phyloP scores from a whole-genome alignment of 2,888 invertebrate genomes.

The Spodoptera exigua region DNA sequence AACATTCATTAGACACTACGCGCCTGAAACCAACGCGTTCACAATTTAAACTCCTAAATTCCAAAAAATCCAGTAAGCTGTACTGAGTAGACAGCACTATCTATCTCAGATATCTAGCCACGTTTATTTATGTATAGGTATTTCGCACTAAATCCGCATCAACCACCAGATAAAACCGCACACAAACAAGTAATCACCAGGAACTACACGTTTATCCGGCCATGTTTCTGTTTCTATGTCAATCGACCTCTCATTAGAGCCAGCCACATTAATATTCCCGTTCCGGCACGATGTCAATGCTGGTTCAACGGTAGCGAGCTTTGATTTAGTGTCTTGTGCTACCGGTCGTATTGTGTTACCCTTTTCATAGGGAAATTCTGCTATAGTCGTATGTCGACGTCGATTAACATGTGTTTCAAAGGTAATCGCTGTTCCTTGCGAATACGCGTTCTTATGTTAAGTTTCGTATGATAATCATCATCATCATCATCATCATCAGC shows the following conservation, averaged over 20 bases:
- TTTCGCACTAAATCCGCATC: neutral
- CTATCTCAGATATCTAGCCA: no score
- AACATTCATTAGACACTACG: no score
- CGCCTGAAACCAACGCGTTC: no score
- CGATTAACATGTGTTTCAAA: no score
- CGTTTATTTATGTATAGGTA: no score
- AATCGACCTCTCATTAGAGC: constrained; percentile 62
- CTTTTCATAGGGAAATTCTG: constrained; percentile 13
- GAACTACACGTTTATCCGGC: constrained; percentile 29
- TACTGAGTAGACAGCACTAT: no score
- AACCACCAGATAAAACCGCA: neutral
- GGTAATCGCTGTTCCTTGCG: no score
- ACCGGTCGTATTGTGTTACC: constrained; percentile 44
- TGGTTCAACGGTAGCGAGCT: constrained; percentile 53
- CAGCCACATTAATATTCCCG: constrained; percentile 64
- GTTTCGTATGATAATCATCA: no score
- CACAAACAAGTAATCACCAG: constrained; percentile 17
- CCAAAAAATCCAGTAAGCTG: no score
- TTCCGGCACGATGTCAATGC: constrained; percentile 58
- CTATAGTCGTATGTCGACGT: neutral
- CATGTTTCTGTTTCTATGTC: constrained; percentile 58
- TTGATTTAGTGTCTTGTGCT: constrained; percentile 66
- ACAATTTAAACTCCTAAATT: no score
- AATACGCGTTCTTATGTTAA: no score
- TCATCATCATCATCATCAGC: no score